Conservation (phyloP, 2,797 vertebrate species). For the Acropternis orthonyx region DNA sequence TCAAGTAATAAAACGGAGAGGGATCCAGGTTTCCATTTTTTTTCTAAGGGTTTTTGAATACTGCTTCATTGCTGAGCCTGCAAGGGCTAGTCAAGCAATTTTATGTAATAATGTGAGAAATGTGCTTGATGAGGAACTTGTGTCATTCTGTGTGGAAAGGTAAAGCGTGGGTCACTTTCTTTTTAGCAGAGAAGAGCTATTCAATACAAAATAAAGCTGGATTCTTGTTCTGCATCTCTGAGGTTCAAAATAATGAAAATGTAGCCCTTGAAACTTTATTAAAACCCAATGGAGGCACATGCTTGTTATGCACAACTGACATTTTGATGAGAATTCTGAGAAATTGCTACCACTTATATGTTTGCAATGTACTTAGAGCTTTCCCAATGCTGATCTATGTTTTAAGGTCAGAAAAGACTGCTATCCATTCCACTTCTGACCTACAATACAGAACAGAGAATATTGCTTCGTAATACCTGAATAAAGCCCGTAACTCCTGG, state of each 20-base stretch:
- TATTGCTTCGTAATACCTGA: not conserved
- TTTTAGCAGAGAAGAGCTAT: not conserved
- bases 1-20: not conserved
- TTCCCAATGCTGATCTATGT: not conserved
- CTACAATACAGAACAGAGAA: not conserved
- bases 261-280: not conserved
- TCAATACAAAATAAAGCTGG: not conserved
- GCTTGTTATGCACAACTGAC: not conserved
- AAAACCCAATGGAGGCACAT: not conserved
- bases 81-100: conserved; percentile 30
- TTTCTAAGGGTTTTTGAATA: not conserved
- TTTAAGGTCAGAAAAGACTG: not conserved
- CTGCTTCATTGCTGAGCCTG: conserved; percentile 14
- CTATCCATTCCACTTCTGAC: not conserved
- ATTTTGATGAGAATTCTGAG: not conserved
- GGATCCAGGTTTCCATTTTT: not conserved
- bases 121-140: not conserved
- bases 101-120: not conserved
- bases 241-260: not conserved
- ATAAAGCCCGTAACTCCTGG: not conserved
- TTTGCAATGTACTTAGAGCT: not conserved
- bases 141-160: not conserved
- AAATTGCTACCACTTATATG: not conserved
- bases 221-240: not conserved
- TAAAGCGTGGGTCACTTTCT: not conserved